These are phyloP conservation scores for Salmo trutta DNA, from an alignment of 2,797 vertebrate species.

Conservation along the genomic window DNA sequence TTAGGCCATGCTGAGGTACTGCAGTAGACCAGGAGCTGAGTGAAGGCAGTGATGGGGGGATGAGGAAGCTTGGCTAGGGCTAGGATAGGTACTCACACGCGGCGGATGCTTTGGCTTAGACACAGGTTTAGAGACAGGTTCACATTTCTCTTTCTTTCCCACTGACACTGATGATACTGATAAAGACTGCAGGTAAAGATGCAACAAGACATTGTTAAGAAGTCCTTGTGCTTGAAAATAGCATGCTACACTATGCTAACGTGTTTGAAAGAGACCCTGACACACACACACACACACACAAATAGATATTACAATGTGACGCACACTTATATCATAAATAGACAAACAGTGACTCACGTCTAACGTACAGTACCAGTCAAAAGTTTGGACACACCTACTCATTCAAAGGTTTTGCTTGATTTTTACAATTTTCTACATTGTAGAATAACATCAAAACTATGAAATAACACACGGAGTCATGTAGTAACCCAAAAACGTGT, in stretches of 20 bases:
- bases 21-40: constrained; percentile 72
- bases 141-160: constrained; percentile 80
- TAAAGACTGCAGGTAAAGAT: constrained; percentile 78
- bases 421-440: too few relatives aligned
- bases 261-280: too few relatives aligned
- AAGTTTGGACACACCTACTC: too few relatives aligned
- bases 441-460: too few relatives aligned
- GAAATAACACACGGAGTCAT: too few relatives aligned
- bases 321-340: too few relatives aligned
- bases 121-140: constrained; percentile 52
- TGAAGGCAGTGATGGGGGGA: constrained; percentile 38
- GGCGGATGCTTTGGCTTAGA: constrained; percentile 77
- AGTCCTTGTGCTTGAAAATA: constrained; percentile 24
- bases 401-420: too few relatives aligned
- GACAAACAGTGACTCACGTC: neutral
- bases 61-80: constrained; percentile 55
- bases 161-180: constrained; percentile 75
- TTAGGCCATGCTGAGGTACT: constrained; percentile 48
- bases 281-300: neutral
- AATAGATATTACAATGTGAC: neutral
- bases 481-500: too few relatives aligned
- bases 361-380: neutral
- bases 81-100: constrained; percentile 78
- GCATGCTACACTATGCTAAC: neutral
- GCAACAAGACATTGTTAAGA: constrained; percentile 70